Evolutionary conservation across 1,140 invertebrate species (phyloP).

Genomic region (Nasonia vitripennis): DNA sequence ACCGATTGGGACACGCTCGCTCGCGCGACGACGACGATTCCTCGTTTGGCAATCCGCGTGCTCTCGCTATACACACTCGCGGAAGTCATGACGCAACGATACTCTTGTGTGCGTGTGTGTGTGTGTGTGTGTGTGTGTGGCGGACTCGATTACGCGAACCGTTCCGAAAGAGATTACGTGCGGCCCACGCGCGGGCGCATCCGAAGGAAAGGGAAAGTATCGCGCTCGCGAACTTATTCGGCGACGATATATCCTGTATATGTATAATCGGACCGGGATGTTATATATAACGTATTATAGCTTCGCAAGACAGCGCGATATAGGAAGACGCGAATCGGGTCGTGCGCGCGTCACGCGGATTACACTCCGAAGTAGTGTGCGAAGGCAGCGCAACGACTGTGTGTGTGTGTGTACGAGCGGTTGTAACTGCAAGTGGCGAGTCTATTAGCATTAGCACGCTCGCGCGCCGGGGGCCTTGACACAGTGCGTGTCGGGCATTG

Average conservation of each 20-base stretch:
- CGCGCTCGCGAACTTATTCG: too few relatives aligned
- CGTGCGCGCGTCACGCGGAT: too few relatives aligned
- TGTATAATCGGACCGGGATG: too few relatives aligned
- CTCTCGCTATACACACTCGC: background rate
- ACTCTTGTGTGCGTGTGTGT: too few relatives aligned
- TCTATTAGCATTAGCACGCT: slow-evolving; percentile 70
- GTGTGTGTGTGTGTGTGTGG: too few relatives aligned
- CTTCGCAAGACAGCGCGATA: too few relatives aligned
- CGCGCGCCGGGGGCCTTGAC: slow-evolving; percentile 68
- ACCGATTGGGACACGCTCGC: background rate
- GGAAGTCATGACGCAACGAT: background rate
- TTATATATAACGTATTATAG: too few relatives aligned
- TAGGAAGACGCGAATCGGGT: too few relatives aligned
- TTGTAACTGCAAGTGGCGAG: slow-evolving; percentile 52
- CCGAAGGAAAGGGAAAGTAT: too few relatives aligned
- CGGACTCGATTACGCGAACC: background rate
- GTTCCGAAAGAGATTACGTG: slow-evolving; percentile 1
- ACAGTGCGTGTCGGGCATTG: slow-evolving; percentile 72
- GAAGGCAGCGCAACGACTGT: slow-evolving; percentile 8
- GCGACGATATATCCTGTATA: too few relatives aligned
- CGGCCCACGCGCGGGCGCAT: background rate
- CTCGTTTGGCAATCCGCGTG: too few relatives aligned
- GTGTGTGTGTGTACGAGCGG: slow-evolving; percentile 36
- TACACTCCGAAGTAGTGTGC: too few relatives aligned
- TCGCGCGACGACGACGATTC: background rate